phyloP scores from a whole-genome alignment of 2,113 vertebrate species.

The Actinemys pallida region DNA sequence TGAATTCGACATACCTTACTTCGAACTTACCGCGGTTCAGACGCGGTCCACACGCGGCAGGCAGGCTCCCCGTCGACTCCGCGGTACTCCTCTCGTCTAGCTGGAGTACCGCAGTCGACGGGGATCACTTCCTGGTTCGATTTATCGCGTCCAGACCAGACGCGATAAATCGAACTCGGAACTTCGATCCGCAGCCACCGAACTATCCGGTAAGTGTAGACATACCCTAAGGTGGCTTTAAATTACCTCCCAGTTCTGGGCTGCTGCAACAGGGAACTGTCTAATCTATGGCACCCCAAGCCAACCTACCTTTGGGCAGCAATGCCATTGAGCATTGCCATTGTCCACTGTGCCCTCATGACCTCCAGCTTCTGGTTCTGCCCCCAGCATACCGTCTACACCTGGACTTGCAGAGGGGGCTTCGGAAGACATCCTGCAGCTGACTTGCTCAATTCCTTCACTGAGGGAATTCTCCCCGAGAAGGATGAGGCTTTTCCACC shows the following conservation, averaged over 20 bases:
- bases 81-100: too few species aligned
- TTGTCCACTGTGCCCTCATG: background rate
- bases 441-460: background rate
- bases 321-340: background rate
- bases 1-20: too few species aligned
- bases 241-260: background rate
- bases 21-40: too few species aligned
- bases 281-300: background rate
- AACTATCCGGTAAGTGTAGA: too few species aligned
- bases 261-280: background rate
- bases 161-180: too few species aligned
- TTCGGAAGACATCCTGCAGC: background rate
- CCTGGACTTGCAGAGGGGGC: accelerated
- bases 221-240: background rate
- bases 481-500: background rate
- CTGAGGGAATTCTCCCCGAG: background rate
- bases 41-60: too few species aligned
- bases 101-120: too few species aligned
- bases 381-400: background rate
- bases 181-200: too few species aligned
- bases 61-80: too few species aligned
- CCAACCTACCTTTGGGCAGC: background rate
- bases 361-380: accelerated
- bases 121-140: too few species aligned
- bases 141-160: too few species aligned